phyloP scores from a whole-genome alignment of 2,888 invertebrate species.

The Cotesia congregata region DNA sequence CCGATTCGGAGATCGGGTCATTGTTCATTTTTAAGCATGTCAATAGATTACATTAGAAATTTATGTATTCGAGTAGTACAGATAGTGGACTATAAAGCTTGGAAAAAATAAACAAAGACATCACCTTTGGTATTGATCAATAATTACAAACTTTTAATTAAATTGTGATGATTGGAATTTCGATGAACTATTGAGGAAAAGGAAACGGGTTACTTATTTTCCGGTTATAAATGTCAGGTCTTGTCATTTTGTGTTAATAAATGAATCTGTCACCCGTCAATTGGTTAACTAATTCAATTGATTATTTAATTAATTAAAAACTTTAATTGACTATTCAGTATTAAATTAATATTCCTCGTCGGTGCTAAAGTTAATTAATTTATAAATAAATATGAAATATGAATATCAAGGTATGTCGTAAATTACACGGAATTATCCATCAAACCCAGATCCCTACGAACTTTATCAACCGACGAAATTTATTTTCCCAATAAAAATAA shows the following conservation, averaged over 20 bases:
- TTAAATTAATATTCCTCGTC: no score
- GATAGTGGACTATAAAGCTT: no score
- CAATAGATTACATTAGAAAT: no score
- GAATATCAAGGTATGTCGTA: background rate
- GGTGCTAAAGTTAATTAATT: background rate
- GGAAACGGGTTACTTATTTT: no score
- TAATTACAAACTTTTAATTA: no score
- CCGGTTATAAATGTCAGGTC: background rate
- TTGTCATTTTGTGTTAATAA: background rate
- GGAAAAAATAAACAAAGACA: no score
- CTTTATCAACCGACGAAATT: background rate
- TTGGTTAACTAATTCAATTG: background rate
- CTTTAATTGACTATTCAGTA: background rate
- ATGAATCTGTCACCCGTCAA: background rate
- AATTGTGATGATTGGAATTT: no score
- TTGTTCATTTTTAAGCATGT: no score
- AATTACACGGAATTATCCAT: background rate
- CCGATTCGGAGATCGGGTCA: no score
- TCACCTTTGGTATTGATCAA: no score
- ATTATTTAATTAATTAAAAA: constrained; percentile 11
- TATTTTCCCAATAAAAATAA: background rate
- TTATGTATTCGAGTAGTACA: no score
- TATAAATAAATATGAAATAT: background rate
- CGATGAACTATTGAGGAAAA: no score
- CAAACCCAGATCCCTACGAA: background rate